A percentile compares a stretch with the other conserved stretches of the same genome.
These are phyloP conservation scores for Drosophila nr. perissopoda DNA, from an alignment of 2,888 invertebrate species.

Conservation along the genomic window DNA sequence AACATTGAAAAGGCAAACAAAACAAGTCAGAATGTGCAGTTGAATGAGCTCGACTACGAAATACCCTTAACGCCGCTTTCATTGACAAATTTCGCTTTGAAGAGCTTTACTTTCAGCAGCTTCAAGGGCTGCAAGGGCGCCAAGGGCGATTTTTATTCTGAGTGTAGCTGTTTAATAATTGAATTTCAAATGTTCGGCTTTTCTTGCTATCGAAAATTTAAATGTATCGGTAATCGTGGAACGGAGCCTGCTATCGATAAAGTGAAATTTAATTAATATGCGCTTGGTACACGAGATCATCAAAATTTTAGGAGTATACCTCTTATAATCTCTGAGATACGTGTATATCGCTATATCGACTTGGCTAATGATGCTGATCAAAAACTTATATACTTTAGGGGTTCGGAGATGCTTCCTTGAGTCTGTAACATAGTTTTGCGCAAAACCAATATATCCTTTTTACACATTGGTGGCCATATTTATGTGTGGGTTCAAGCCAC, in stretches of 20 bases:
- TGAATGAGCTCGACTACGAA: not conserved
- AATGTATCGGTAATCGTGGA: not conserved
- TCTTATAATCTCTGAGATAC: not conserved
- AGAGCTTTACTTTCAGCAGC: not conserved
- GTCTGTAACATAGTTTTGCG: not conserved
- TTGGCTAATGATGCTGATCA: not conserved
- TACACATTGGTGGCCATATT: conserved; percentile 2
- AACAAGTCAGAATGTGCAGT: not conserved
- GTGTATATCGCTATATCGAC: not conserved
- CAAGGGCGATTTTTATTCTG: no score
- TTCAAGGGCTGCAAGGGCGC: no score
- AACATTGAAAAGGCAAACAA: conserved; percentile 30
- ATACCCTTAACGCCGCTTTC: not conserved
- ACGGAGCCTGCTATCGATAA: not conserved
- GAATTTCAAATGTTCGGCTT: no score
- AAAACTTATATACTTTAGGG: not conserved
- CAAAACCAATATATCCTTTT: not conserved
- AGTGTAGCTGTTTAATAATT: no score
- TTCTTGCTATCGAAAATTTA: no score
- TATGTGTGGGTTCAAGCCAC: conserved; percentile 4
- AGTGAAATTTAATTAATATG: not conserved
- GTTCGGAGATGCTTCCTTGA: rapidly evolving
- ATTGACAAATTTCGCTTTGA: not conserved
- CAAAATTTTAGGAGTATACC: not conserved
- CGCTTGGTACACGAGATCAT: not conserved